Base-by-base conservation (phyloP, 1,140 invertebrate genomes). In the Drosophila virilis region DNA sequence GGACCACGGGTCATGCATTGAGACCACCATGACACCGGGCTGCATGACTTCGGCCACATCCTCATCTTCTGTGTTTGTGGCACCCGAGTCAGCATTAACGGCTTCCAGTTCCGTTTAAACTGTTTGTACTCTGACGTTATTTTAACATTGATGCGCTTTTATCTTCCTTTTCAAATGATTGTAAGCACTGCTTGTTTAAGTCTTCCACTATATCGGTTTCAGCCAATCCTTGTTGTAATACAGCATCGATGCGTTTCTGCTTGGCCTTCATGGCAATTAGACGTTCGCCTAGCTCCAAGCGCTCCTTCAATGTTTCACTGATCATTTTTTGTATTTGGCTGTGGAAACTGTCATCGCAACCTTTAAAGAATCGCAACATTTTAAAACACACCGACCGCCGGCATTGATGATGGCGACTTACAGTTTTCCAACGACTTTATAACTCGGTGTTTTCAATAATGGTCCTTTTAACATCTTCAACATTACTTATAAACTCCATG, bases 1-100 rank as follows among this genome's bases (percentile, higher is more conserved):
- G 6, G 81, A 68, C 81, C 81, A 84, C 0, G 81, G 81, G 46
- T 84, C 81, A 15, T 58, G 50, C 15, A 84, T 45, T 4, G 81
- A 80, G 17, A 74, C 58, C 1, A 51, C 37, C 13, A 54, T 67
- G 17, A 40, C 48, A 12, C 51, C 71, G 13, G 33, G 8, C 35
- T 54, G n/a, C n/a, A 69, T 9, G 3, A 50, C 46, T 8, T 59
- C 33, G 6, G 33, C 35, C 0, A 68, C 32, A 22, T 80, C 58
- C 15, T 48, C 46, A 6, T 80, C 62, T 6, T 38, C 28, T 5
- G 6, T 13, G 8, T 17, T 67, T 5, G 33, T 8, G 10, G 40
- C 10, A 37, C 15, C 58, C 1, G 6, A 8, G 5, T 15, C 15
- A 2, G 6, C 12, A 8, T 4, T 10, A 12, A 12, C n/a, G 17